A percentile compares a stretch with the other conserved stretches of the same genome.
These are phyloP conservation scores for Percopsis omiscomaycus DNA, from an alignment of 2,797 vertebrate species.

Conservation along the genomic window DNA sequence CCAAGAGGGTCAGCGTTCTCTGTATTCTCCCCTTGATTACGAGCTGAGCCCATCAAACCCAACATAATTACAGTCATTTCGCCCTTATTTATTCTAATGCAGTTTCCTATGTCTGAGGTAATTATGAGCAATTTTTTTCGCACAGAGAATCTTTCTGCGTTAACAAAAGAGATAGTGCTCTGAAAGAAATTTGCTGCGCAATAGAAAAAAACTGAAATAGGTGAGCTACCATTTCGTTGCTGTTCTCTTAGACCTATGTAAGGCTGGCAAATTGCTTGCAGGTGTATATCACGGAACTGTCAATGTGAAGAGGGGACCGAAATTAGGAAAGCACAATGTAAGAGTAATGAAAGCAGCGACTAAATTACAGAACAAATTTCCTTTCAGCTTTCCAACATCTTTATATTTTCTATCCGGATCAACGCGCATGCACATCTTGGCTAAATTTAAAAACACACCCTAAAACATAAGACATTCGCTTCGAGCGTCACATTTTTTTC, in stretches of 20 bases:
- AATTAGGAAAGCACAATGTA: slow-evolving; percentile 94
- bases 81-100: slow-evolving; percentile 99
- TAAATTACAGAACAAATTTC: slow-evolving; percentile 87
- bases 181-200: slow-evolving; percentile 98
- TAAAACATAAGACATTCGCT: neutral
- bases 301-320: slow-evolving; percentile 88
- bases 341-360: slow-evolving; percentile 90
- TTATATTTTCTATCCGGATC: slow-evolving; percentile 36
- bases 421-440: slow-evolving; percentile 13
- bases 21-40: slow-evolving; percentile 99
- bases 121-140: slow-evolving; percentile 99
- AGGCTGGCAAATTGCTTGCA: slow-evolving; percentile 99
- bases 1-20: slow-evolving; percentile 99
- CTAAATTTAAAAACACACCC: slow-evolving; percentile 19
- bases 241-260: slow-evolving; percentile 84
- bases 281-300: slow-evolving; percentile 94
- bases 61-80: slow-evolving; percentile 99
- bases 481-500: neutral
- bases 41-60: slow-evolving; percentile 99
- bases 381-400: slow-evolving; percentile 52
- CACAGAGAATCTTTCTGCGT: slow-evolving; percentile 97
- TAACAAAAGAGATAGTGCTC: slow-evolving; percentile 98
- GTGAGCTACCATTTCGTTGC: slow-evolving; percentile 91
- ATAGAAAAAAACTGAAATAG: slow-evolving; percentile 86
- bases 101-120: slow-evolving; percentile 99